Evolutionary conservation across 1,140 invertebrate genomes (phyloP), one percentile per base, ranked within the genome.

Genomic region (Drosophila tsacasi): DNA sequence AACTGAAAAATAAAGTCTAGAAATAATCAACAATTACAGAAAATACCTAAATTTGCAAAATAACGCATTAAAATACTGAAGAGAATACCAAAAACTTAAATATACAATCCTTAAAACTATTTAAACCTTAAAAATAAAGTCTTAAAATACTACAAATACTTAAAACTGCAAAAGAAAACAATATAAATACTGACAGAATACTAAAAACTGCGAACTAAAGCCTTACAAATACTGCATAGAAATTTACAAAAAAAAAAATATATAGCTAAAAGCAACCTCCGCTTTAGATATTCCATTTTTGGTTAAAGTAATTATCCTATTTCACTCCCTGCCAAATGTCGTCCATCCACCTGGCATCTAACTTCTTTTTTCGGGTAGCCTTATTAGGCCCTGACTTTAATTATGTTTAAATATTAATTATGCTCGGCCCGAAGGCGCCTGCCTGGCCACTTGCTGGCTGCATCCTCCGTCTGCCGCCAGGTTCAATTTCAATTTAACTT

Each of bases 401-500:
- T 73, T 21, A 37, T 27, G 49, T 71, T 71, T 73, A 73, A 73
- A 60, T 73, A 73, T 73, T 52, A 40, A 50, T 73, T 35, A 73
- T 37, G 67, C 21, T 19, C 15, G 65, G 42, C 35, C 54, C 39
- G 12, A 27, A 35, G 47, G 54, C 54, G 54, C 52, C 52, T 37
- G 46, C 21, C 37, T 72, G 68, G n/a, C 37, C 67, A 71, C 25
- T 47, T 50, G 27, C 47, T 17, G 27, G 27, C 49, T 42, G 46
- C 60, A 69, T 35, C 37, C 64, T 23, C 32, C 32, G 6, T 23
- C n/a, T 13, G 47, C 67, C 62, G 62, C 63, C 64, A 69, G 57
- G 32, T 61, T 77, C 64, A 61, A 76, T 76, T 76, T 77, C 49
- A 78, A 77, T 59, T 78, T 77, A 78, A 78, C 55, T 78, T 78